Evolutionary conservation across 2,888 invertebrate species (phyloP), one percentile per base, ranked within the genome.

Genomic region (Amblyteles armatorius): DNA sequence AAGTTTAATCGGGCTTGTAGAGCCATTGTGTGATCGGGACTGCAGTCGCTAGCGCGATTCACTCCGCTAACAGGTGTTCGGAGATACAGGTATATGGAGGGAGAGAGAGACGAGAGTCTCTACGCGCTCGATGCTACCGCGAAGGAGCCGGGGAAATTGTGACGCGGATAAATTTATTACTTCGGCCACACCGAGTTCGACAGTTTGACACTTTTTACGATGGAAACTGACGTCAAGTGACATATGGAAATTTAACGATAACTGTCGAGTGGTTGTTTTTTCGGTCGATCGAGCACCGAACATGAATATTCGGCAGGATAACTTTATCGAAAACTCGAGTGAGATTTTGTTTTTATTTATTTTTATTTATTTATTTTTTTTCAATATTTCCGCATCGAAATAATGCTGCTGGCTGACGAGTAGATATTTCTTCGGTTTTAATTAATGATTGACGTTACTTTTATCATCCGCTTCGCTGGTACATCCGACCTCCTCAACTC

Each of bases 1-100:
- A 72, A 40, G 69, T 55, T 16, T 87, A 57, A 50, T 79, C 81
- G 78, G 33, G 78, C 65, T 78, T 90, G 90, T 88, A 88, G 89
- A 88, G 87, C 79, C 78, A 88, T 89, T 89, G 87, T 89, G 81
- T 76, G 84, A 81, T n/a, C 57, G 19, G 26, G 76, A 67, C 60
- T 74, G 71, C 65, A 55, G 60, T 40, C 79, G 57, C 84, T 72
- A 74, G 86, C 85, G 73, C 82, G 78, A 87, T 87, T 84, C 88
- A 40, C 72, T 73, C 88, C 87, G 93, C 91, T 93, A 93, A 93
- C 93, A 93, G 93, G 93, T 93, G 93, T 93, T 91, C 88, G 90
- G 79, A 90, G 88, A 92, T 93, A 93, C 92, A 93, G 92, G 89
- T 93, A 93, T 93, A 93, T 88, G 76, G 82, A 73, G 69, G 29